Evolutionary conservation across 2,113 vertebrate genomes (phyloP).

Genomic region (Myotis lucifugus): DNA sequence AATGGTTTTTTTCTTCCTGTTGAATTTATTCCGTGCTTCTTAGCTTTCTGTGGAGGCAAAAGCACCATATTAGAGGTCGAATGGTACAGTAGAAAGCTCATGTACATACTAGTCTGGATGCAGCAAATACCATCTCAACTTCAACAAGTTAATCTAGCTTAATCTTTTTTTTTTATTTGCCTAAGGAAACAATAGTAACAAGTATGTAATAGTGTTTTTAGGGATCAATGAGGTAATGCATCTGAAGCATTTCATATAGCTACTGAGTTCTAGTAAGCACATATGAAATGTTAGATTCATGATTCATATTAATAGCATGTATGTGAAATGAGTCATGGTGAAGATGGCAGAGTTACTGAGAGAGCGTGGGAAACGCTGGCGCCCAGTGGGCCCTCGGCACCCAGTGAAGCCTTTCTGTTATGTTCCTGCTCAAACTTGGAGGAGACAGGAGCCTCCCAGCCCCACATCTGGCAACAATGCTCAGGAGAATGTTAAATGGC

Average conservation of each 20-base stretch:
- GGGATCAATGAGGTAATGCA: neutral
- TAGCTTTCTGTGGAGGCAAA: neutral
- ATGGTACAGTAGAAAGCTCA: neutral
- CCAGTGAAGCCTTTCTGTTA: neutral
- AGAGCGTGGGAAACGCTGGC: fast-evolving
- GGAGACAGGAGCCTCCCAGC: neutral
- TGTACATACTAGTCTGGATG: neutral
- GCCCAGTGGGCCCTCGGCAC: neutral
- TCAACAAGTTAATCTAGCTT: neutral
- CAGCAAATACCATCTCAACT: neutral
- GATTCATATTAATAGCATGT: neutral
- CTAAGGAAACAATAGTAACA: neutral
- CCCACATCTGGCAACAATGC: neutral
- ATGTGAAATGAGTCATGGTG: fast-evolving
- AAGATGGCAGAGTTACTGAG: neutral
- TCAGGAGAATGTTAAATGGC: slow-evolving; percentile 37
- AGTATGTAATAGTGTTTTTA: neutral
- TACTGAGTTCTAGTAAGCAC: neutral
- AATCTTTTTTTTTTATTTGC: neutral
- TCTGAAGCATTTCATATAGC: neutral
- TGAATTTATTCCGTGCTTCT: neutral
- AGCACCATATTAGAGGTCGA: neutral
- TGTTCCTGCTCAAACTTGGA: neutral
- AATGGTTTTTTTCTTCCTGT: neutral
- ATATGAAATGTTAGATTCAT: fast-evolving